phyloP scores from a whole-genome alignment of 1,140 invertebrate genomes.

The Grapholita molesta region DNA sequence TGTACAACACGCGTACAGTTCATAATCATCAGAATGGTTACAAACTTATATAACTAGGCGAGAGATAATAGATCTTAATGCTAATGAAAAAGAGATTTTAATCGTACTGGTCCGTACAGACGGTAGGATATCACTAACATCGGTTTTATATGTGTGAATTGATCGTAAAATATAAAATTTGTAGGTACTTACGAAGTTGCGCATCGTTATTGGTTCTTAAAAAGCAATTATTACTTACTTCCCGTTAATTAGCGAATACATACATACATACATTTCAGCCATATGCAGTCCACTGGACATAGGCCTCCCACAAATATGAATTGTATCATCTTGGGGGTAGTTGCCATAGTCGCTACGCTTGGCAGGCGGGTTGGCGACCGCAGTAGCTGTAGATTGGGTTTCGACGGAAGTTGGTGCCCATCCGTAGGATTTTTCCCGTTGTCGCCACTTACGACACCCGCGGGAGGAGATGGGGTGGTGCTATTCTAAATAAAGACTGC shows the following conservation, averaged over 20 bases:
- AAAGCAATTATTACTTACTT: neutral
- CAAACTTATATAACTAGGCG: neutral
- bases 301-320: too few relatives aligned
- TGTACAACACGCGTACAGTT: neutral
- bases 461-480: too few relatives aligned
- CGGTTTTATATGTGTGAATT: neutral
- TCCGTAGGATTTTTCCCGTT: too few relatives aligned
- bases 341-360: too few relatives aligned
- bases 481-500: too few relatives aligned
- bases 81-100: neutral
- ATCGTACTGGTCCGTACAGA: neutral
- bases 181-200: neutral
- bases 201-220: neutral
- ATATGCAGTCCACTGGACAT: too few relatives aligned
- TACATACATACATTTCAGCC: neutral
- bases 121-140: neutral
- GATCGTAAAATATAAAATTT: neutral
- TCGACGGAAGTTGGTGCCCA: too few relatives aligned
- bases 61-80: neutral
- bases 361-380: too few relatives aligned
- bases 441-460: too few relatives aligned
- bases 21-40: neutral
- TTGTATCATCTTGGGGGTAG: too few relatives aligned
- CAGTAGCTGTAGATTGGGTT: too few relatives aligned
- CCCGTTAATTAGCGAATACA: neutral